Evolutionary conservation across 2,888 invertebrate species (phyloP), one percentile per base, ranked within the genome.

Genomic region (Acleris sparsana): DNA sequence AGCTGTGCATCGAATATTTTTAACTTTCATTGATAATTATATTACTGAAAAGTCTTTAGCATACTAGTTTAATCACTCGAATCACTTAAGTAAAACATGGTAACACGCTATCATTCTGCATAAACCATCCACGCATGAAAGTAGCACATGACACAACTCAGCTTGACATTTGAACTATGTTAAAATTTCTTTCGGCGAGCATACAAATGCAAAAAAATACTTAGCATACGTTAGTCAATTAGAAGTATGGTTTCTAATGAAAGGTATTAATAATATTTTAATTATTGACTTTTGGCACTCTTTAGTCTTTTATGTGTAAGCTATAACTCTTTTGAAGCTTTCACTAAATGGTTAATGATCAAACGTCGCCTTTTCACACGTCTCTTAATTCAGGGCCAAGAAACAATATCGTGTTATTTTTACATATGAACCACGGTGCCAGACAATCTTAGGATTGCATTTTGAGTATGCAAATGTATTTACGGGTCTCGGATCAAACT

Each of bases 141-240:
- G 60, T 65, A 46, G 65, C 55, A 56, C 65, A 59, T 59, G 48
- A 48, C 11, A 63, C 64, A 39, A 48, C 11, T 48, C 33, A 39
- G 17, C 29, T 49, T 60, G 64, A 64, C 60, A 60, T 60, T 60
- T 65, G 65, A 65, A 51, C 65, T 65, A 56, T 2, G 44, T 29
- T 25, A 44, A 65, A 60, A 65, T 51, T 60, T 60, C 55, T 65
- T 56, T 64, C 53, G 18, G 22, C 29, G 5, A 20, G n/a, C 39
- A 1, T 48, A 13, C 18, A 16, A 18, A 44, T 4, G 29, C 29
- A n/a, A 43, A 57, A 57, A 44, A 22, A 18, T 11, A 33, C 11
- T 22, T 20, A 16, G 22, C n/a, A 22, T 7, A 16, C 16, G 1
- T 39, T 39, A 39, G 44, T n/a, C 44, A 44, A 44, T 44, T 44